phyloP scores from a whole-genome alignment of 2,888 invertebrate species.

The Hyposoter didymator region DNA sequence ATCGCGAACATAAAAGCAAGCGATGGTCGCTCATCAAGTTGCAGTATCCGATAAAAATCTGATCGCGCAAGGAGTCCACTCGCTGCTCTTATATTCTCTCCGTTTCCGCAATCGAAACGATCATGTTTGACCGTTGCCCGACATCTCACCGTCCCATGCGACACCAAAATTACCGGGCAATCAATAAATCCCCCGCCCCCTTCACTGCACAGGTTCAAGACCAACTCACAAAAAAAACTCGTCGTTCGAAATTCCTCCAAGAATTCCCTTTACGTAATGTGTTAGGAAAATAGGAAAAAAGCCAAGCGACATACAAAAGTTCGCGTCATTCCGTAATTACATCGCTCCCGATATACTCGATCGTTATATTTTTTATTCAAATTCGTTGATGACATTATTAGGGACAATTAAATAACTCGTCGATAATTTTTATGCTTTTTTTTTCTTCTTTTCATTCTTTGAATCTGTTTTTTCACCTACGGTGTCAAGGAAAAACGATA shows the following conservation, averaged over 20 bases:
- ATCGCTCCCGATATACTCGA: not conserved
- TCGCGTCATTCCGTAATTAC: slow-evolving; percentile 51
- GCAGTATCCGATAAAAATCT: slow-evolving; percentile 46
- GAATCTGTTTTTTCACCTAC: not conserved
- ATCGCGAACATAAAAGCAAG: slow-evolving; percentile 13
- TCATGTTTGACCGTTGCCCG: slow-evolving; percentile 26
- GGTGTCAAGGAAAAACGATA: not conserved
- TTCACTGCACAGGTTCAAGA: slow-evolving; percentile 14
- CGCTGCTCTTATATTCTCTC: slow-evolving; percentile 59
- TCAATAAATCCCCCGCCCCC: slow-evolving; percentile 34
- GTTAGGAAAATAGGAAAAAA: not conserved
- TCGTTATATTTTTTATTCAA: not conserved
- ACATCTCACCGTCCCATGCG: slow-evolving; percentile 29
- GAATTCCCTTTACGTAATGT: slow-evolving; percentile 41
- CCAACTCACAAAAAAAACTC: slow-evolving; percentile 5
- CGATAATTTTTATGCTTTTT: not conserved
- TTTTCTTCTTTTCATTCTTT: not conserved
- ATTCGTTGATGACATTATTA: slow-evolving; percentile 34
- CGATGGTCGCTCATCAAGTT: slow-evolving; percentile 13
- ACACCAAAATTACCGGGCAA: slow-evolving; percentile 63
- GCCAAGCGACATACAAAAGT: not conserved
- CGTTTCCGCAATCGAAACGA: slow-evolving; percentile 37
- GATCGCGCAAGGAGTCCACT: slow-evolving; percentile 43
- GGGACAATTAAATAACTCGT: not conserved
- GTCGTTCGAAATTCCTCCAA: not conserved